Percentiles rank a stretch among this genome's conserved stretches.
phyloP scores from a whole-genome alignment of 2,113 vertebrate species.

The Otis tarda region DNA sequence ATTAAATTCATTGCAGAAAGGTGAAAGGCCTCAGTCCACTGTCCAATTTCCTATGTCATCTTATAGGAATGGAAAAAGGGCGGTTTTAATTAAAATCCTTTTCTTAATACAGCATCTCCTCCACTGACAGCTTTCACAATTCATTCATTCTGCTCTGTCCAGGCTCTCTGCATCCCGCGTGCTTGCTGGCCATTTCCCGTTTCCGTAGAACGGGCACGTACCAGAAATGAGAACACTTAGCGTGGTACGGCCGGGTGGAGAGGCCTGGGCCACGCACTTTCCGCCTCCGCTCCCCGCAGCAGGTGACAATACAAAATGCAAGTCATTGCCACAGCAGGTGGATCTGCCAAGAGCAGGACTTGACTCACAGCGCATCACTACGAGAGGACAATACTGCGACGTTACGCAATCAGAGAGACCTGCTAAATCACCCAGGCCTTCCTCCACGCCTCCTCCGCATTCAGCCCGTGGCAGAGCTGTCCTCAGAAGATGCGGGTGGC shows the following conservation, averaged over 20 bases:
- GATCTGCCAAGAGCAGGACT: background rate
- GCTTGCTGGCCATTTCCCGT: accelerated
- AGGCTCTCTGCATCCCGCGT: accelerated
- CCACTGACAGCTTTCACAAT: accelerated
- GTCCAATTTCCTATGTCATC: background rate
- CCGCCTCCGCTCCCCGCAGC: background rate
- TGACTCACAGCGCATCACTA: accelerated
- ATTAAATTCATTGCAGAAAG: background rate
- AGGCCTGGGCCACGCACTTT: background rate
- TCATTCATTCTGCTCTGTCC: background rate
- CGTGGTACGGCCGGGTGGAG: background rate
- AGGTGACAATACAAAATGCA: background rate
- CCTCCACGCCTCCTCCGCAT: background rate
- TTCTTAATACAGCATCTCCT: background rate
- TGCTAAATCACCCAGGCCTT: background rate
- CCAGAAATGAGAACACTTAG: accelerated
- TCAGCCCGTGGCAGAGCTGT: accelerated
- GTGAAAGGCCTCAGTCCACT: background rate
- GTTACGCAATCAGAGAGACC: background rate
- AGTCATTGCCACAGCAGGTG: background rate
- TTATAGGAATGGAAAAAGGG: background rate
- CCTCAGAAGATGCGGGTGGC: background rate
- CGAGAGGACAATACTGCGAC: background rate
- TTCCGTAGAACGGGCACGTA: accelerated
- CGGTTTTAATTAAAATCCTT: background rate